These are phyloP conservation scores for Phortica okadai DNA, from an alignment of 2,888 invertebrate species.

Conservation along the genomic window DNA sequence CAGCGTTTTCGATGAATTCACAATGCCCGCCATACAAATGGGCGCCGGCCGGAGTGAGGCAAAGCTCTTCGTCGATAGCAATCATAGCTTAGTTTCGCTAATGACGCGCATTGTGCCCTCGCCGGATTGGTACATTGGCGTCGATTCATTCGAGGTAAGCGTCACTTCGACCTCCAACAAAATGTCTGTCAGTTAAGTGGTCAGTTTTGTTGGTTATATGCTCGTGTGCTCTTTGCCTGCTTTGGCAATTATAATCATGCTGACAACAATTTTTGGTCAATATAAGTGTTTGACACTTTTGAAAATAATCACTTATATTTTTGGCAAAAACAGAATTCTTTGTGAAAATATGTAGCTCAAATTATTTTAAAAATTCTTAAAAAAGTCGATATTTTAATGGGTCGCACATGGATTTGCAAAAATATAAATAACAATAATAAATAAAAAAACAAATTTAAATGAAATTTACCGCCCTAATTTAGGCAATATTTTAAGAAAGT, in stretches of 20 bases:
- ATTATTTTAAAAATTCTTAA: no score
- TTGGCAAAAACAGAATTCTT: no score
- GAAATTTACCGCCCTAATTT: no score
- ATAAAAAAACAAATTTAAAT: no score
- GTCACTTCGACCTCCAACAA: background rate
- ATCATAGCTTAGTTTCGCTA: constrained; percentile 92
- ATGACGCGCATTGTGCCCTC: constrained; percentile 94
- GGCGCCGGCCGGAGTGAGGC: constrained; percentile 88
- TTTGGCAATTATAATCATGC: background rate
- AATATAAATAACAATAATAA: no score
- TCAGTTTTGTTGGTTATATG: constrained; percentile 8
- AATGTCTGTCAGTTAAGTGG: background rate
- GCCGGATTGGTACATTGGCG: constrained; percentile 96
- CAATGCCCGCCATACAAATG: constrained; percentile 84
- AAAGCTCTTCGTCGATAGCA: constrained; percentile 92
- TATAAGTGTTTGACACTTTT: background rate
- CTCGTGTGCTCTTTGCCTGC: constrained; percentile 1
- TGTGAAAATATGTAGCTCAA: no score
- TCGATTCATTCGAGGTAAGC: constrained; percentile 85
- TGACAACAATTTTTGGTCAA: background rate
- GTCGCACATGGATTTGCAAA: no score
- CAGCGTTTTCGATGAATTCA: constrained; percentile 90
- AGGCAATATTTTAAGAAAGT: no score
- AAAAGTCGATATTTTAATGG: no score
- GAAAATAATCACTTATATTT: no score